Evolutionary conservation across 2,797 vertebrate species (phyloP).

Genomic region (Microcaecilia unicolor): DNA sequence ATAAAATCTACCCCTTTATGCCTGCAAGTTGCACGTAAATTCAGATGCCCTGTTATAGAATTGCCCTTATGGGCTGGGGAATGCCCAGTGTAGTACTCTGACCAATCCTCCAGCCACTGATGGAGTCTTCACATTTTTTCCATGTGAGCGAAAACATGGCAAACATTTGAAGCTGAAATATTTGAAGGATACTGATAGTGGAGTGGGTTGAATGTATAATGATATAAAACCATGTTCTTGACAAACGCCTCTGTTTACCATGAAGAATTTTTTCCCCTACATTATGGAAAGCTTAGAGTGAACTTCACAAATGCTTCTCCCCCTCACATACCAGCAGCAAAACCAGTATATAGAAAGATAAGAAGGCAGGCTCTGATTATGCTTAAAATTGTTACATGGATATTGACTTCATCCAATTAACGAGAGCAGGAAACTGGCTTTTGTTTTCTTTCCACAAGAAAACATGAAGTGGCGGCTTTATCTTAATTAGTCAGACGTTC

Average conservation of each 20-base stretch:
- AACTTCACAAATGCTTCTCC: not conserved
- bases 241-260: constrained; percentile 1
- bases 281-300: constrained; percentile 1
- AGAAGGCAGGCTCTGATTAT: constrained; percentile 7
- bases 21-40: too few species aligned
- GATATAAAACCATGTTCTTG: constrained; percentile 1
- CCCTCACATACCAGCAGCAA: constrained; percentile 8
- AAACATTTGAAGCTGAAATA: constrained; percentile 1
- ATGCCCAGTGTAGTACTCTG: constrained; percentile 47
- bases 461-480: constrained; percentile 74
- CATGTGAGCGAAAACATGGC: constrained; percentile 15
- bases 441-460: constrained; percentile 68
- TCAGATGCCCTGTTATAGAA: too few species aligned
- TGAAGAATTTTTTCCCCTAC: not conserved
- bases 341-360: constrained; percentile 2
- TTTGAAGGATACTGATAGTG: not conserved
- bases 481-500: constrained; percentile 75
- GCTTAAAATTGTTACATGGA: constrained; percentile 36
- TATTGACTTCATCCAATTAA: constrained; percentile 56
- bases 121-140: constrained; percentile 19
- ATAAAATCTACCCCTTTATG: too few species aligned
- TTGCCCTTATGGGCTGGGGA: constrained; percentile 30
- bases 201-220: not conserved
- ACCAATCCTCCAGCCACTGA: constrained; percentile 28
- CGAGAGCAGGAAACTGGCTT: constrained; percentile 70